Evolutionary conservation across 92 coral and sea anemone species (phyloP).

Genomic region (Parazoanthus darwini): DNA sequence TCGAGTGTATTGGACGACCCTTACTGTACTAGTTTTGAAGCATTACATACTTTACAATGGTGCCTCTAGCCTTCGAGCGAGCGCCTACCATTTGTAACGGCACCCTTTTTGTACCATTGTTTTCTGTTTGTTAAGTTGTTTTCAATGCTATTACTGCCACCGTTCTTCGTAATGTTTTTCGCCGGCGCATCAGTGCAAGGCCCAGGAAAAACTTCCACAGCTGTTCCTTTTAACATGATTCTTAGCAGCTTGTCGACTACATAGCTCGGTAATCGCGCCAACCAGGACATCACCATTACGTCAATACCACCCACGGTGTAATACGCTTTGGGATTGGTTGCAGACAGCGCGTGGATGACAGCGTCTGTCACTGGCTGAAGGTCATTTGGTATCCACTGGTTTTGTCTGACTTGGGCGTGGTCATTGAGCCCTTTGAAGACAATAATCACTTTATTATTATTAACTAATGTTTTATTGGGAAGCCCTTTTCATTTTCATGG

Average conservation of each 20-base stretch:
- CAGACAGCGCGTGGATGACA: slow-evolving; percentile 42
- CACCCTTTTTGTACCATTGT: too few species aligned
- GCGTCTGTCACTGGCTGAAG: slow-evolving; percentile 37
- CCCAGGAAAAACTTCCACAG: neutral
- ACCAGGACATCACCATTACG: slow-evolving; percentile 33
- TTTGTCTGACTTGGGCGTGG: neutral
- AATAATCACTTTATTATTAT: neutral
- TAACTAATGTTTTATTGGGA: too few species aligned
- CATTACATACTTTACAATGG: too few species aligned
- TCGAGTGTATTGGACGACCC: too few species aligned
- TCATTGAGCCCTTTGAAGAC: neutral
- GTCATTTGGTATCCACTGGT: neutral
- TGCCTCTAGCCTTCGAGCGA: too few species aligned
- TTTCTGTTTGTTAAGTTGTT: too few species aligned
- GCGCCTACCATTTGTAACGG: too few species aligned
- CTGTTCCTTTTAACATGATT: neutral
- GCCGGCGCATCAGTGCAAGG: neutral
- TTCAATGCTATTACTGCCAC: too few species aligned
- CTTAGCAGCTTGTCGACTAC: neutral
- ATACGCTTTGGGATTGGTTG: slow-evolving; percentile 33
- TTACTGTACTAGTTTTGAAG: too few species aligned
- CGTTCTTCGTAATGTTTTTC: neutral
- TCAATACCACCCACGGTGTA: slow-evolving; percentile 44
- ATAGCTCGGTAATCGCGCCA: slow-evolving; percentile 35
- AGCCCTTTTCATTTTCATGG: too few species aligned